Evolutionary conservation across 1,140 invertebrate species (phyloP).

Genomic region (Akabosia matsudoensis): DNA sequence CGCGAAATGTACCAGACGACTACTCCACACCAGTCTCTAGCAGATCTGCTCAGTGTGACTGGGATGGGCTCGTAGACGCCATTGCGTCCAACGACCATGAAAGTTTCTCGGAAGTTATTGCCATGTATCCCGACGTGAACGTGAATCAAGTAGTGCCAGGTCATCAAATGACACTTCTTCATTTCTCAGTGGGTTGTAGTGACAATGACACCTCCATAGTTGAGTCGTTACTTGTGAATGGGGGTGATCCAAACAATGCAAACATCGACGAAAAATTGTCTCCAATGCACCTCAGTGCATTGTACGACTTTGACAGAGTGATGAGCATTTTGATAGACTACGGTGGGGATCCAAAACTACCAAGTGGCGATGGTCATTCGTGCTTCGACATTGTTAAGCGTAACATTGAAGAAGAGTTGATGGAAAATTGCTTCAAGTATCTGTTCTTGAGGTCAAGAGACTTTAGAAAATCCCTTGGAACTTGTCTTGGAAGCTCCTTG

Average conservation of each 20-base stretch:
- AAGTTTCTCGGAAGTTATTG: neutral
- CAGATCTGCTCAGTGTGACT: neutral
- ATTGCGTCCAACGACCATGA: neutral
- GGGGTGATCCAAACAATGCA: conserved; percentile 37
- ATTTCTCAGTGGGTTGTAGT: conserved; percentile 36
- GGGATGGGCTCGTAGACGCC: neutral
- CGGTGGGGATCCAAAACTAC: conserved; percentile 38
- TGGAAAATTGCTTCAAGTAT: conserved; percentile 29
- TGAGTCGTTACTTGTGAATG: conserved; percentile 21
- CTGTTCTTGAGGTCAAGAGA: neutral
- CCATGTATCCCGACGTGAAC: neutral
- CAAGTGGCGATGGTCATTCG: conserved; percentile 30
- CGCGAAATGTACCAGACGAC: neutral
- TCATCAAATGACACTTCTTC: conserved; percentile 35
- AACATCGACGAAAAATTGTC: conserved; percentile 30
- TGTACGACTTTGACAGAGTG: conserved; percentile 34
- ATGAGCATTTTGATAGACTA: conserved; percentile 26
- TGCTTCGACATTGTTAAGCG: conserved; percentile 29
- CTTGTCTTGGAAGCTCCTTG: neutral
- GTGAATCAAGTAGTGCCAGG: neutral
- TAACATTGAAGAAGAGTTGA: conserved; percentile 11
- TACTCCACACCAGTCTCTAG: neutral
- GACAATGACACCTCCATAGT: conserved; percentile 33
- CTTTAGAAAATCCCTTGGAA: neutral
- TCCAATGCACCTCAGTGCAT: conserved; percentile 39